Evolutionary conservation across 2,113 vertebrate genomes (phyloP).

Genomic region (human): GRCh38 chr2:28516501-28517000

Average conservation of each 20-base stretch:
- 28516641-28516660: not conserved
- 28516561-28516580: not conserved
- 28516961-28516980: not conserved
- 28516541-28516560: not conserved
- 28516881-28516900: not conserved
- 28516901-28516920: accelerated
- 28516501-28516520: not conserved
- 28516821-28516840: not conserved
- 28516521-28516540: not conserved
- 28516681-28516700: not conserved
- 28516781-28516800: not conserved
- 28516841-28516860: constrained; percentile 27
- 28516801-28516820: constrained; percentile 69
- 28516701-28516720: not conserved
- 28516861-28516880: constrained; percentile 72
- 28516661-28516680: not conserved
- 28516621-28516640: not conserved
- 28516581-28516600: not conserved
- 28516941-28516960: not conserved
- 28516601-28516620: not conserved
- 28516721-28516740: not conserved
- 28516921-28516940: not conserved
- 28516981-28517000: not conserved
- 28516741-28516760: not conserved
- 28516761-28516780: not conserved